Base-by-base conservation (phyloP, 2,888 invertebrate genomes). In the Eumacrocentrus americanus region DNA sequence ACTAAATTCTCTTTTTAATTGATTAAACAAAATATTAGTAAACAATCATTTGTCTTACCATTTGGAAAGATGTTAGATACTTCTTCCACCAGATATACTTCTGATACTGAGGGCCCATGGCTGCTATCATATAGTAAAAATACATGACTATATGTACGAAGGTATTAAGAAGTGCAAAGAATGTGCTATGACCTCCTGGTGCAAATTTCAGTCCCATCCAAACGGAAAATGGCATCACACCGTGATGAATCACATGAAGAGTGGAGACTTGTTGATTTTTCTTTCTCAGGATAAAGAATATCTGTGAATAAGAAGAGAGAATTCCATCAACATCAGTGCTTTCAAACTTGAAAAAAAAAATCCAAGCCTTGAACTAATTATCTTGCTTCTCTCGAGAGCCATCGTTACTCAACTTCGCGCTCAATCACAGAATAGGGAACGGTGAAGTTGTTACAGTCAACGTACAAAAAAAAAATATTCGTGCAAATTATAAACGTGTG, bases 41-140 rank as follows among this genome's bases (percentile, higher is more conserved):
- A 16, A 25, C 40, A 40, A 14, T 20, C 53, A 12, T 14, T 9
- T 16, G 1, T 23, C 83, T 82, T 85, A 94, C 94, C 90, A 98
- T 95, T 85, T 97, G 97, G 84, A 97, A 90, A 68, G 90, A 89
- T 60, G 97, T 97, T 73, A 98, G 88, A 82, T 97, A 93, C 78
- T 93, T 95, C 84, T 97, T 98, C 97, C 97, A 98, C 97, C 97
- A 97, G 72, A 96, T 90, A 81, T 89, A 96, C 81, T 94, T 94
- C 82, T 94, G 93, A 82, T 92, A 96, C 76, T 88, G 84, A 40
- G 96, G 96, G 54, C 97, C 97, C 89, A 96, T 89, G 20, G 96
- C 96, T 3, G 97, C 89, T 64, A 97, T 86, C 89, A 95, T 95
- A 81, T 97, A 98, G 83, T 98, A 98, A 82, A 92, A 92, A 83